Conservation (phyloP, 2,797 vertebrate genomes). For the Pachyuromys duprasi region DNA sequence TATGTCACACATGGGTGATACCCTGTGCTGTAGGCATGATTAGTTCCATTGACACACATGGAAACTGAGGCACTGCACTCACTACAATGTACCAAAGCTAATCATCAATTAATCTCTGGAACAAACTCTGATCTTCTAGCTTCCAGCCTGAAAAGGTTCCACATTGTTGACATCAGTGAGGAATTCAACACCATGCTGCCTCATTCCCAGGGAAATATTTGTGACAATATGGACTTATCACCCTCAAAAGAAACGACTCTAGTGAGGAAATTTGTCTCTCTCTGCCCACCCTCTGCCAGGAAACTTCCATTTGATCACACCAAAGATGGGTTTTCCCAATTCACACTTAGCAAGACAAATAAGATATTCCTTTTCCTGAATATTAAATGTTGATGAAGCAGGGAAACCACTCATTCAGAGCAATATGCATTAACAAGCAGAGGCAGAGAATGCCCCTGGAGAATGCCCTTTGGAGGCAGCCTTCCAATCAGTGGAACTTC, state of each 20-base stretch:
- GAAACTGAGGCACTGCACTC: background rate
- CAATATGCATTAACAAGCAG: slow-evolving; percentile 64
- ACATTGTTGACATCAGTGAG: background rate
- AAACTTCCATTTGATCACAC: slow-evolving; percentile 66
- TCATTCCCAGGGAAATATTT: slow-evolving; percentile 10
- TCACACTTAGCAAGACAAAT: slow-evolving; percentile 69
- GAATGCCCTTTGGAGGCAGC: slow-evolving; percentile 36
- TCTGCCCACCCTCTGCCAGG: background rate
- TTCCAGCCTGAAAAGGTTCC: background rate
- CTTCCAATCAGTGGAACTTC: slow-evolving; percentile 27
- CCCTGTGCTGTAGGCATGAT: background rate
- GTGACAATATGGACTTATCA: slow-evolving; percentile 56
- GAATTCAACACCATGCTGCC: background rate
- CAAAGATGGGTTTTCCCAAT: slow-evolving; percentile 69
- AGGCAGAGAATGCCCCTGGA: slow-evolving; percentile 53
- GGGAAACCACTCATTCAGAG: background rate
- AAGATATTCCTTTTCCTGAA: slow-evolving; percentile 73
- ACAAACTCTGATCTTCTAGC: background rate
- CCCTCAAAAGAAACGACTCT: slow-evolving; percentile 61
- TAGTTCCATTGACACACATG: background rate
- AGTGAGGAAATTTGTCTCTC: slow-evolving; percentile 72
- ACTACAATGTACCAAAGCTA: background rate
- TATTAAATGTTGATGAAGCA: slow-evolving; percentile 70
- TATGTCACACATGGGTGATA: fast-evolving
- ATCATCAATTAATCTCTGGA: background rate